phyloP scores from a whole-genome alignment of 2,113 vertebrate genomes.

The Spheniscus mendiculus region DNA sequence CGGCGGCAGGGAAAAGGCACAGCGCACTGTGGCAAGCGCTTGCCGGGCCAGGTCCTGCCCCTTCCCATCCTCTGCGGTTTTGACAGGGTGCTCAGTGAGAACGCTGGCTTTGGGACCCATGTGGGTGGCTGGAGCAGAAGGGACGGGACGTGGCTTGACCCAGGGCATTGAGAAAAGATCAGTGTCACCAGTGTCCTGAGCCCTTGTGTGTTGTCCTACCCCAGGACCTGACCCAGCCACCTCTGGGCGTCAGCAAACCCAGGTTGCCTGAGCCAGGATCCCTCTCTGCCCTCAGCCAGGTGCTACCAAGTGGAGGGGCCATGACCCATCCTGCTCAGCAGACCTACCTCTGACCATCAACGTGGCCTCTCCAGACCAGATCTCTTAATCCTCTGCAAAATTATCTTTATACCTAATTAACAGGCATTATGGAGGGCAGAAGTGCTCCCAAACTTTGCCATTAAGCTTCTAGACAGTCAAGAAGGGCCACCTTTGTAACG shows the following conservation, averaged over 20 bases:
- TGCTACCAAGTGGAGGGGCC: neutral
- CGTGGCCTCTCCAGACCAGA: neutral
- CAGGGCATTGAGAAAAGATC: neutral
- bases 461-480: neutral
- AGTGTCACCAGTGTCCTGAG: neutral
- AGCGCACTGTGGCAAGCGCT: neutral
- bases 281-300: neutral
- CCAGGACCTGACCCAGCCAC: neutral
- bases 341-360: neutral
- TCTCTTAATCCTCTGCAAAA: neutral
- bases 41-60: rapidly evolving
- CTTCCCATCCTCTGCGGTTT: neutral
- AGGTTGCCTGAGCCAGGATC: neutral
- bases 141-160: rapidly evolving
- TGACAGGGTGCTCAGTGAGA: neutral
- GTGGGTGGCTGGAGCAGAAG: neutral
- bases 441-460: neutral
- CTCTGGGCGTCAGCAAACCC: neutral
- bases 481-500: neutral
- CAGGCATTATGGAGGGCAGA: neutral
- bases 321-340: neutral
- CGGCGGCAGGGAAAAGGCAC: neutral
- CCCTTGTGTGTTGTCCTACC: rapidly evolving
- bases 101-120: rapidly evolving
- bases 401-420: neutral